Evolutionary conservation across 2,113 vertebrate species (phyloP).

Genomic region (Gadus chalcogrammus): DNA sequence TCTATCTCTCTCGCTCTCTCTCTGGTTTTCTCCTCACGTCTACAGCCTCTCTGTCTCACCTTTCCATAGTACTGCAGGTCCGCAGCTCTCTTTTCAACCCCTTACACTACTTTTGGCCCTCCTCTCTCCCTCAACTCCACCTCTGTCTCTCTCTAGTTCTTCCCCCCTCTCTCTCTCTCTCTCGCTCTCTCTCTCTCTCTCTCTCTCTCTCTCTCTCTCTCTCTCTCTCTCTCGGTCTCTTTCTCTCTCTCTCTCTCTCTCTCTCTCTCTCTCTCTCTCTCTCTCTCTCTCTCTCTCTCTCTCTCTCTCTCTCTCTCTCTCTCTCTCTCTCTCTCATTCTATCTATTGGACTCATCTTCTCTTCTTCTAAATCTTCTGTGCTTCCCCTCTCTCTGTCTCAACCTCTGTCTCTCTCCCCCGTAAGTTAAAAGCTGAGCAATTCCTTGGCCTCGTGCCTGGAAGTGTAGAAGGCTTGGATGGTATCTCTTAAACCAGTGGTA

Average conservation of each 20-base stretch:
- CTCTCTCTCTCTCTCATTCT: background rate
- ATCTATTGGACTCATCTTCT: background rate
- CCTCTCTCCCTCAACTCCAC: conserved; percentile 43
- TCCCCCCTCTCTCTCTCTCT: conserved; percentile 16
- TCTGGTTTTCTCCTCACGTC: conserved; percentile 15
- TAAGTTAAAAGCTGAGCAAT: conserved; percentile 67
- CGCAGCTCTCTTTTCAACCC: conserved; percentile 54
- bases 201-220: background rate
- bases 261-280: conserved; percentile 19
- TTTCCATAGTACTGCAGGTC: conserved; percentile 46
- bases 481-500: conserved; percentile 24
- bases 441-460: conserved; percentile 54
- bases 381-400: conserved; percentile 10
- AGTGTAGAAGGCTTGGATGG: conserved; percentile 28
- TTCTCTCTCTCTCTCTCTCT: conserved; percentile 33
- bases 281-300: conserved; percentile 19
- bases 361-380: background rate
- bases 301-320: conserved; percentile 19
- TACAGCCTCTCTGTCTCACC: background rate
- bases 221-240: background rate
- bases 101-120: conserved; percentile 52
- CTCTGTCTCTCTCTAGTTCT: conserved; percentile 3
- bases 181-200: conserved; percentile 31
- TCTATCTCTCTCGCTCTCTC: conserved; percentile 16
- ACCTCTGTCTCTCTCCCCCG: conserved; percentile 2